Base-by-base conservation (phyloP, 2,797 vertebrate genomes). In the Alectoris magna region DNA sequence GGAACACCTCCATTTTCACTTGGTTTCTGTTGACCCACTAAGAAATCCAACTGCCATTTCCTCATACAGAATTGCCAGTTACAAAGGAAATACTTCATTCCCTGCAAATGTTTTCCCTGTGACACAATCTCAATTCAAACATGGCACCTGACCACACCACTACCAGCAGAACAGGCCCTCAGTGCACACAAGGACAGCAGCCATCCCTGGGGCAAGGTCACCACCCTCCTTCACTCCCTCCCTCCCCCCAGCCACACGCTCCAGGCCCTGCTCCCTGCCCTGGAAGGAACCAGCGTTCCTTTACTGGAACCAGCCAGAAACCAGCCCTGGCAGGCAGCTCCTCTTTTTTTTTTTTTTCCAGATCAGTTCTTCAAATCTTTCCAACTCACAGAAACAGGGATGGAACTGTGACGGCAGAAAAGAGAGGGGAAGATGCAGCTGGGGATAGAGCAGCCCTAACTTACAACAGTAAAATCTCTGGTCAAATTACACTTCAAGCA, bases 341-440 rank as follows among this genome's bases (percentile, higher is more conserved):
- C 27, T 34, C 34, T 34, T 34, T 6, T 34, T 34, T 16, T 53
- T 27, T n/a, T 23, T 41, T 38, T 16, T 43, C 14, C 59, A 78
- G 11, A 24, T 39, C 71, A 55, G 26, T n/a, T 80, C 29, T 36
- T 14, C 1, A 0, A 36, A 59, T 5, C 0, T 0, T 16, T 22
- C 24, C 15, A 34, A 41, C 5, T 53, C 51, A 18, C 38, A 86
- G 36, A 51, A 23, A 74, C 24, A 74, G 51, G 16, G 27, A 44
- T 31, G 68, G n/a, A 80, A 48, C 14, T 4, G 11, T 14, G 29
- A 79, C 9, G 16, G n/a, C 39, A 80, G 34, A 71, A 82, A 7
- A 79, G 10, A 73, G 22, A 62, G 1, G 1, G 7, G 11, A 85
- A 80, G 29, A 62, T 15, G 46, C 1, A 69, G 38, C 23, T 69